Base-by-base conservation (phyloP, 2,113 vertebrate species). In the Mungos mungo region DNA sequence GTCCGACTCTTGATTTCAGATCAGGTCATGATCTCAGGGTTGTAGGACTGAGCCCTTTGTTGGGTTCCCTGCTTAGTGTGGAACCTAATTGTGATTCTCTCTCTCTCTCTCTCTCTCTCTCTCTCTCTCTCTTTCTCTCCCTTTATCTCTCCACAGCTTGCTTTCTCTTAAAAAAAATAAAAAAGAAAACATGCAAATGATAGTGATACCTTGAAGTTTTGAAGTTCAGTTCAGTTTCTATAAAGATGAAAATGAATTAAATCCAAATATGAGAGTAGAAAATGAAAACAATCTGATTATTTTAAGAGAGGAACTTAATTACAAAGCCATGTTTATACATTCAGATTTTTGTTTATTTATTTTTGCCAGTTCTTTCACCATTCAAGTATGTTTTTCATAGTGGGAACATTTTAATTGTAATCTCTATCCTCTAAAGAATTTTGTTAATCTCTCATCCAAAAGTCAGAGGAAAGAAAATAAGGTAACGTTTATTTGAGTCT, bases 221-320 rank as follows among this genome's bases (percentile, higher is more conserved):
- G 13, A 45, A 93, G 18, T 95, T 95, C 11, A 72, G 50, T 83
- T 97, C 54, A 74, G 29, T 76, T 96, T 95, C 27, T 74, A 86
- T 80, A 86, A 93, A 89, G 74, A 97, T 88, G 25, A 88, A 82
- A 85, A 93, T 89, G 18, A 97, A 31, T 85, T 88, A 94, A 88
- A 47, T 68, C 50, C 50, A 23, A 94, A 83, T 88, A 88, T 68
- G 19, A 82, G 12, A 87, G 50, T 60, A 38, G 82, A 88, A 63
- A 18, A 97, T 35, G 77, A 97, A 93, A 94, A 38, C 45, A 95
- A 77, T 88, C 38, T 97, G 60, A 90, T 93, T 93, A 94, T 47
- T 96, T 96, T 95, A 82, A 95, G 47, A 79, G 96, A 92, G 31
- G 7, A 33, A 88, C 95, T 97, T 96, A 96, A 91, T 95, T 95